phyloP scores from a whole-genome alignment of 2,113 vertebrate genomes.

The Eulemur macaco region DNA sequence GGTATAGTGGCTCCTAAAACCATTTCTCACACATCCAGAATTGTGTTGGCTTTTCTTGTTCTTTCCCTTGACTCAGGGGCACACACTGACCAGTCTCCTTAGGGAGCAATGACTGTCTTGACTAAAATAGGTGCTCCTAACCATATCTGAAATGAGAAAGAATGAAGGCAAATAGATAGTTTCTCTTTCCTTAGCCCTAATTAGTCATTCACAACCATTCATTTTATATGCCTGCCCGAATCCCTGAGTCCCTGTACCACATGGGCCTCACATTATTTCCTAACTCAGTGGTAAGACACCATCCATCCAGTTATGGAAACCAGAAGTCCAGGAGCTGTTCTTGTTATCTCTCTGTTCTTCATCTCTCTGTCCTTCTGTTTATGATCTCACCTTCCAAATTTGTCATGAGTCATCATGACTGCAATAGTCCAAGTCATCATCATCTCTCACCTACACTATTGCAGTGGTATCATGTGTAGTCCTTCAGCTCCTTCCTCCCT shows the following conservation, averaged over 20 bases:
- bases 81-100: not conserved
- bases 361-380: not conserved
- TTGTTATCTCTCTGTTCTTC: not conserved
- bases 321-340: not conserved
- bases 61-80: not conserved
- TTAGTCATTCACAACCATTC: not conserved
- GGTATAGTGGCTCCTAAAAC: not conserved
- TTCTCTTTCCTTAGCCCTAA: not conserved
- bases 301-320: not conserved
- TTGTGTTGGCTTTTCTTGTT: not conserved
- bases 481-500: too few species aligned
- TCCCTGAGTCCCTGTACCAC: not conserved
- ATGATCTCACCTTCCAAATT: not conserved
- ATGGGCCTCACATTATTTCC: accelerated
- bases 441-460: not conserved
- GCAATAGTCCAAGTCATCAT: too few species aligned
- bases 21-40: not conserved
- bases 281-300: not conserved
- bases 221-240: not conserved
- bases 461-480: not conserved
- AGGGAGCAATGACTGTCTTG: not conserved
- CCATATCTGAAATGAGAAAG: not conserved
- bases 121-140: not conserved
- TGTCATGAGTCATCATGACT: not conserved
- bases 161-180: not conserved